phyloP scores from a whole-genome alignment of 2,797 vertebrate species.

The Pipistrellus nathusii region DNA sequence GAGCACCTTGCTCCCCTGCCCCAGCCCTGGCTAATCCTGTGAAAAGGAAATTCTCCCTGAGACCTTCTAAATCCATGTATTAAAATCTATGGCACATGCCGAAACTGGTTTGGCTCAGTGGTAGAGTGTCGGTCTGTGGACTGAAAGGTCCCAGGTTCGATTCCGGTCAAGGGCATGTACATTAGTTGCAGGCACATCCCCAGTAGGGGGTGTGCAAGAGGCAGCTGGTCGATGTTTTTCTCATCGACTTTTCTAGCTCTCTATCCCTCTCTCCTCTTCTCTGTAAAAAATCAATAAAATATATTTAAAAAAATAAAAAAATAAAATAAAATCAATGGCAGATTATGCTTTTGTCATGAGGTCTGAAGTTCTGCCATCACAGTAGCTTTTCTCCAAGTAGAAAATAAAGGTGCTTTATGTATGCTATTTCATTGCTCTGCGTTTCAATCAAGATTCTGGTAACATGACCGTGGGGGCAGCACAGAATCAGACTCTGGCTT shows the following conservation, averaged over 20 bases:
- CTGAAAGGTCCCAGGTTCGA: no score
- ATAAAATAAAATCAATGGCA: neutral
- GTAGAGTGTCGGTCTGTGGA: no score
- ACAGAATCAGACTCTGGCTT: neutral
- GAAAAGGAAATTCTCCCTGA: neutral
- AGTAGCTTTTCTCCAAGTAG: neutral
- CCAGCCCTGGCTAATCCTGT: no score
- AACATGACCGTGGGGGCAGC: neutral
- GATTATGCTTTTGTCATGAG: neutral
- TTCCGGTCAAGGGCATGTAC: no score
- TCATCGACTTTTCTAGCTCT: no score
- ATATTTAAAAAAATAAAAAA: no score
- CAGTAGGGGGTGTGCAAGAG: no score
- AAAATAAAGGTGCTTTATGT: neutral
- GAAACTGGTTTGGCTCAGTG: no score
- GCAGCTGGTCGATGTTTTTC: no score
- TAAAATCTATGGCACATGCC: neutral
- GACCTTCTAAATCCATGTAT: neutral
- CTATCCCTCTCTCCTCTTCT: no score
- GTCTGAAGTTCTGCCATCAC: neutral
- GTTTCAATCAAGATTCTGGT: neutral
- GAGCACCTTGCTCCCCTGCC: fast-evolving
- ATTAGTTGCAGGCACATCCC: no score
- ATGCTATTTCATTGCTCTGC: neutral
- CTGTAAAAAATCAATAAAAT: no score